A percentile compares a stretch with the other conserved stretches of the same genome.
phyloP scores from a whole-genome alignment of 2,888 invertebrate genomes.

The Dicyrtomina minuta region DNA sequence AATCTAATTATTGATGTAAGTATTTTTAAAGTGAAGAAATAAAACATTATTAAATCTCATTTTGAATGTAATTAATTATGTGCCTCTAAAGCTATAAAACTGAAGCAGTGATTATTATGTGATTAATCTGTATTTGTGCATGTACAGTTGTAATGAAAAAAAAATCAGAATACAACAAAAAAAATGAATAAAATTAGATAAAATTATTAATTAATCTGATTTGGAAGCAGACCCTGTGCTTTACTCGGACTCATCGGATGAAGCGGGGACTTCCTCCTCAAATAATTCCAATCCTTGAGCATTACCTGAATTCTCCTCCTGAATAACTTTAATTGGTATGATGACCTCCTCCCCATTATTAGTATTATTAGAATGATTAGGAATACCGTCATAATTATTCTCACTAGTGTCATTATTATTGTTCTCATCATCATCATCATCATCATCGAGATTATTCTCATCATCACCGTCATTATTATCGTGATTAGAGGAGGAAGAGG shows the following conservation, averaged over 20 bases:
- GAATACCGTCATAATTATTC: constrained; percentile 25
- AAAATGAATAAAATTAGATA: background rate
- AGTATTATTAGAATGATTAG: constrained; percentile 27
- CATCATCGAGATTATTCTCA: constrained; percentile 32
- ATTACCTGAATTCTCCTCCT: constrained; percentile 14
- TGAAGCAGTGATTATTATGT: background rate
- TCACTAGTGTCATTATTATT: constrained; percentile 16
- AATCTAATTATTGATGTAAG: too few species aligned
- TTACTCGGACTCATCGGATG: constrained; percentile 10
- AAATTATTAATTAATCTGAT: constrained; percentile 8
- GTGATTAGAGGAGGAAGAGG: constrained; percentile 26
- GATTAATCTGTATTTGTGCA: too few species aligned
- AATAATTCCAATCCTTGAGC: constrained; percentile 15
- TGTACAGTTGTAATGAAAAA: background rate
- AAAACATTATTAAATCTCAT: too few species aligned
- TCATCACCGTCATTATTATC: constrained; percentile 32
- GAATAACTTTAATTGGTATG: constrained; percentile 8
- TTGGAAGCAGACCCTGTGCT: background rate
- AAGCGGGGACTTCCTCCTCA: constrained; percentile 29
- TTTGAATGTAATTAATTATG: background rate
- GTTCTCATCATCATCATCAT: constrained; percentile 35
- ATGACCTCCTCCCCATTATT: constrained; percentile 20
- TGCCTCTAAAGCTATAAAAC: too few species aligned
- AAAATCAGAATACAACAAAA: background rate
- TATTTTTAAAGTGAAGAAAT: too few species aligned